Conservation (phyloP, 2,797 vertebrate species). For the Corythornis leucogaster region DNA sequence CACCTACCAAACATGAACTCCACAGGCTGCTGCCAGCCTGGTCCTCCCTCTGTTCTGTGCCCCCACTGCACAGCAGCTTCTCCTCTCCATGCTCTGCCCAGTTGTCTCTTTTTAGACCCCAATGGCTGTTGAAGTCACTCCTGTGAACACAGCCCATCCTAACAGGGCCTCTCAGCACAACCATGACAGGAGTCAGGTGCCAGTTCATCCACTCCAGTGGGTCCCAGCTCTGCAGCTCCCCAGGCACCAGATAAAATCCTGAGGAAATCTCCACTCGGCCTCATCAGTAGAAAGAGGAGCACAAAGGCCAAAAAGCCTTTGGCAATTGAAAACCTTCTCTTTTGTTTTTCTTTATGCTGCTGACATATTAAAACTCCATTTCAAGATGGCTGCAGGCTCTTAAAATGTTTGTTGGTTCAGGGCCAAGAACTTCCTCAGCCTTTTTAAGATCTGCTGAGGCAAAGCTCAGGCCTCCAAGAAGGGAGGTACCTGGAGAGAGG, state of each 20-base stretch:
- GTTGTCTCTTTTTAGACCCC: neutral
- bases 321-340: neutral
- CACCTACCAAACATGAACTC: rapidly evolving
- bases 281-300: neutral
- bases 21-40: rapidly evolving
- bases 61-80: neutral
- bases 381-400: constrained; percentile 39
- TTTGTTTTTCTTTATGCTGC: neutral
- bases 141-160: neutral
- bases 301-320: neutral
- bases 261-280: neutral
- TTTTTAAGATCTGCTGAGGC: constrained; percentile 36
- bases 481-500: neutral
- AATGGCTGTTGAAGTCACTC: neutral
- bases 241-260: rapidly evolving
- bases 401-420: constrained; percentile 14
- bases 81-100: neutral
- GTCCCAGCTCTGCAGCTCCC: neutral
- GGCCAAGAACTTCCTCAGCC: constrained; percentile 35
- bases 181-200: rapidly evolving
- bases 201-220: rapidly evolving
- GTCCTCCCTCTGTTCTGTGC: neutral
- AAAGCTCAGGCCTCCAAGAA: neutral
- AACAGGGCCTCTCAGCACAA: neutral
- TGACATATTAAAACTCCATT: constrained; percentile 24